Base-by-base conservation (phyloP, 1,140 invertebrate genomes). In the Drosophila hydei region DNA sequence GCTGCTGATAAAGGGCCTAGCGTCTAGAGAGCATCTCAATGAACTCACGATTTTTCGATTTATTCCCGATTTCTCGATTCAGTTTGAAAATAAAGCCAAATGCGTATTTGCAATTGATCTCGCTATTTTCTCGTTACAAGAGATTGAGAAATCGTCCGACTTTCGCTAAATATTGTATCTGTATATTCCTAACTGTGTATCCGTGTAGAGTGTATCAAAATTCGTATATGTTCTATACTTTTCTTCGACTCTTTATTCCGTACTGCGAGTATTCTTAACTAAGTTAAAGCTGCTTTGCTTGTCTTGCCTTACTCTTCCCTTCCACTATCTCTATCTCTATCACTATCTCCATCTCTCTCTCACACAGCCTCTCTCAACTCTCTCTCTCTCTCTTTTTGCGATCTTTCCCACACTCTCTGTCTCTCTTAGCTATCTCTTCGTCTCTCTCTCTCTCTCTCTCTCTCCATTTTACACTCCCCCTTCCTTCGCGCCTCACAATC, bases 1-100 rank as follows among this genome's bases (percentile, higher is more conserved):
- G 8, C 21, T 18, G 23, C 54, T 56, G 54, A 56, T 56, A 56
- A 56, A 56, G 54, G 54, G 38, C 23, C 14, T 7, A 14, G 54
- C 48, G 19, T 40, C 51, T 19, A 16, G 23, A 50, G 23, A 27
- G 47, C 25, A 25, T 27, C 47, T 27, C n/a, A 27, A 50, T 50
- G 23, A 48, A 48, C 19, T 21, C n/a, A 0, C n/a, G 45, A 25
- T 14, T 14, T 25, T 25, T 48, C 23, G 12, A 48, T 48, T 3
- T 40, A 5, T 40, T 23, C 3, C 12, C 21, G 14, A 14, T 40
- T 38, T 40, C n/a, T 40, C 38, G 4, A 40, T 40, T 45, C 18
- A 40, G 14, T 9, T 42, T 9, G 16, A 1, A 2, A 21, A 47
- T 47, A 5, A 47, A 5, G 4, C 2, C 4, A 47, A 47, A n/a